Evolutionary conservation across 2,113 vertebrate genomes (phyloP).

Genomic region (Podocnemis expansa): DNA sequence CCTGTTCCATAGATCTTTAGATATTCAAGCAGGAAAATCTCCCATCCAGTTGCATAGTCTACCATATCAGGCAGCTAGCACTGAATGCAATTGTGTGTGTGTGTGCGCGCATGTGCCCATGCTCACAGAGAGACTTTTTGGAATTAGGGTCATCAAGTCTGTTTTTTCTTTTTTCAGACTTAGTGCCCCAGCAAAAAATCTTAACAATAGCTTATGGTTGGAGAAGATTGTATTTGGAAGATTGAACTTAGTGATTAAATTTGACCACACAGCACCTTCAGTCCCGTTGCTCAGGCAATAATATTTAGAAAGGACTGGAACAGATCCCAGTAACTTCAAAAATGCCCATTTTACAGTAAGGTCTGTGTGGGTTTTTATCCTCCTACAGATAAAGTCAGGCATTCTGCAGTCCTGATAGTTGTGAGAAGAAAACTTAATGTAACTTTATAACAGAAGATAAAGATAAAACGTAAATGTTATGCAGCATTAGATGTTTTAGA

Average conservation of each 20-base stretch:
- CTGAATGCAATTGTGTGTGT: neutral
- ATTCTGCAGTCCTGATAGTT: conserved; percentile 56
- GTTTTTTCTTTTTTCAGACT: neutral
- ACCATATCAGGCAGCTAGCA: neutral
- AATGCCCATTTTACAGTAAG: conserved; percentile 43
- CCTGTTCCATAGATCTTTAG: accelerated
- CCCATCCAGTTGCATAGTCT: neutral
- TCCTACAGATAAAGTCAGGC: conserved; percentile 45
- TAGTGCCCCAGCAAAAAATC: conserved; percentile 37
- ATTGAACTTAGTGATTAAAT: conserved; percentile 66
- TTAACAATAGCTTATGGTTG: conserved; percentile 23
- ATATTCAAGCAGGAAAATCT: neutral
- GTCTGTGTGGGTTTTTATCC: conserved; percentile 57
- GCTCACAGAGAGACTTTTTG: neutral
- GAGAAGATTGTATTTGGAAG: conserved; percentile 55
- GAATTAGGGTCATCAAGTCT: neutral
- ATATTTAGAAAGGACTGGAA: conserved; percentile 64
- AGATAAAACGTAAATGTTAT: conserved; percentile 41
- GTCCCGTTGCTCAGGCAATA: conserved; percentile 39
- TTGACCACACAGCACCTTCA: conserved; percentile 42
- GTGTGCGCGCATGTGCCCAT: neutral
- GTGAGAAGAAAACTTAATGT: conserved; percentile 57
- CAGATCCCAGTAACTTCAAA: conserved; percentile 51
- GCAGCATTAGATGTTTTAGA: neutral
- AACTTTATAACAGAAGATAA: conserved; percentile 23